These are phyloP conservation scores for Acleris laterana DNA, from an alignment of 2,888 invertebrate species.

Conservation along the genomic window DNA sequence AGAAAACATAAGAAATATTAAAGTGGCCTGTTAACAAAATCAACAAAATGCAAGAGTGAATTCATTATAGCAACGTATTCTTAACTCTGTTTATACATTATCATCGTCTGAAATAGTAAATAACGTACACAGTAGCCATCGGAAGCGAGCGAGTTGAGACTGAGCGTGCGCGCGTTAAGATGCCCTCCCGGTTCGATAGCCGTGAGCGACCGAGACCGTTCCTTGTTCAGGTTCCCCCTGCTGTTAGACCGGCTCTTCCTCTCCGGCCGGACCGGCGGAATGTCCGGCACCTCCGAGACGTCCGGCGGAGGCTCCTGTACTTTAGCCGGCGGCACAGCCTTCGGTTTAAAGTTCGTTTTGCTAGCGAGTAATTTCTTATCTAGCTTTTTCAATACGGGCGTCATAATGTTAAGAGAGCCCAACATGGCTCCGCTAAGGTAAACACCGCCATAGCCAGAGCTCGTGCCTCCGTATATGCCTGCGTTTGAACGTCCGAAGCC, in stretches of 20 bases:
- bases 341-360: slow-evolving; percentile 79
- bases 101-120: background rate
- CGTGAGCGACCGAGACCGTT: slow-evolving; percentile 73
- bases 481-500: slow-evolving; percentile 72
- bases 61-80: too few species aligned
- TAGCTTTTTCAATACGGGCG: slow-evolving; percentile 80
- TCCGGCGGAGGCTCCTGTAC: slow-evolving; percentile 53
- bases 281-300: slow-evolving; percentile 41
- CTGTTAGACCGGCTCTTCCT: slow-evolving; percentile 59
- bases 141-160: slow-evolving; percentile 89
- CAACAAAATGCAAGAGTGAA: too few species aligned
- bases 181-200: slow-evolving; percentile 62
- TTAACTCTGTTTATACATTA: background rate
- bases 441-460: slow-evolving; percentile 88
- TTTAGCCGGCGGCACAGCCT: slow-evolving; percentile 69
- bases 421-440: slow-evolving; percentile 85
- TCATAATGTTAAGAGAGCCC: slow-evolving; percentile 84
- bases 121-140: slow-evolving; percentile 93
- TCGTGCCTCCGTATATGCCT: slow-evolving; percentile 86
- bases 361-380: slow-evolving; percentile 77
- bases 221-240: slow-evolving; percentile 65
- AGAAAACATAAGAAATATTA: background rate
- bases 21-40: too few species aligned
- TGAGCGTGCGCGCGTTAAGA: slow-evolving; percentile 84
- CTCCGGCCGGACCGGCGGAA: slow-evolving; percentile 69